phyloP scores from a whole-genome alignment of 2,888 invertebrate genomes.

The Epinotia bilunana region DNA sequence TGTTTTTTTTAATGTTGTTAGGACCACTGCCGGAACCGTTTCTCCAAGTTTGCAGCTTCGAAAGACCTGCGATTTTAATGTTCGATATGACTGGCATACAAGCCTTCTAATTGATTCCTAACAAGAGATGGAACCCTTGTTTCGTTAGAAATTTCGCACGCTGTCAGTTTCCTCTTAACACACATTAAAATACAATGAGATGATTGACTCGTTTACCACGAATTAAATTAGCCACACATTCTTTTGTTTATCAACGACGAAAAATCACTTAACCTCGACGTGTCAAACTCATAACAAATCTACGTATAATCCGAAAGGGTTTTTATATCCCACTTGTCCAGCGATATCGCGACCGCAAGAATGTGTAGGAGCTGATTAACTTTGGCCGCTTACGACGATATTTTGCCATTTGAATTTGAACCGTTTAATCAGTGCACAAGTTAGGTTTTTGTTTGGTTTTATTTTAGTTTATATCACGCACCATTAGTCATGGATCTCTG shows the following conservation, averaged over 20 bases:
- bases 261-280: constrained; percentile 25
- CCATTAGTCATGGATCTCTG: constrained; percentile 52
- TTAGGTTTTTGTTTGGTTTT: neutral
- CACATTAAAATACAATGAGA: constrained; percentile 25
- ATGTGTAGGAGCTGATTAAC: constrained; percentile 49
- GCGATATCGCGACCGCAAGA: constrained; percentile 64
- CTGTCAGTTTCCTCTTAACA: neutral
- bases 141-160: neutral
- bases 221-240: constrained; percentile 17
- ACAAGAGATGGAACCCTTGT: neutral
- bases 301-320: constrained; percentile 35
- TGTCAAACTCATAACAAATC: constrained; percentile 38
- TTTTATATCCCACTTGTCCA: constrained; percentile 49
- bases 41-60: too few relatives aligned
- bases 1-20: too few relatives aligned
- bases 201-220: constrained; percentile 12
- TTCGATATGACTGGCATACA: too few relatives aligned
- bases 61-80: too few relatives aligned
- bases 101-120: neutral
- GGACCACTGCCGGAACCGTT: too few relatives aligned
- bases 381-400: neutral
- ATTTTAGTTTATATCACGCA: constrained; percentile 46
- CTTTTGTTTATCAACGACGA: constrained; percentile 16
- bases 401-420: constrained; percentile 7
- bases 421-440: neutral